phyloP scores from a whole-genome alignment of 2,888 invertebrate species.

The Xanthorhoe spadicearia region DNA sequence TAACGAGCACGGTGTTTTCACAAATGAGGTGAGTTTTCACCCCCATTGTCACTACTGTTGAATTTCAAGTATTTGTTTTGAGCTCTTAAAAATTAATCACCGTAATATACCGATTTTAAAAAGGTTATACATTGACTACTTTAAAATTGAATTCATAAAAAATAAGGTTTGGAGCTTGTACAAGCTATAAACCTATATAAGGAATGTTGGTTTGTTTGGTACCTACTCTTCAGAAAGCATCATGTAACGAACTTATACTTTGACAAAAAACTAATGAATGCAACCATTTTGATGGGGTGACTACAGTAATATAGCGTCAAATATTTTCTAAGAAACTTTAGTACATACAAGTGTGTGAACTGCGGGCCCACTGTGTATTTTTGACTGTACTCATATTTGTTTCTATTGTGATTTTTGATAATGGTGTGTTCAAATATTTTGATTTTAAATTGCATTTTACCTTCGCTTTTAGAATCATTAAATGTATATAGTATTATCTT shows the following conservation, averaged over 20 bases:
- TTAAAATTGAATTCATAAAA: too few species aligned
- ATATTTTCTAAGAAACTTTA: background rate
- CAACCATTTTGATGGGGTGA: too few species aligned
- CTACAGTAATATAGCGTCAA: background rate
- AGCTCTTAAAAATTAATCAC: background rate
- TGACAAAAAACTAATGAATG: too few species aligned
- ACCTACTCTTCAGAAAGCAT: too few species aligned
- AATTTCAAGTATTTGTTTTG: background rate
- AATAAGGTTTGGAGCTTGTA: too few species aligned
- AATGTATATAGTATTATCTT: background rate
- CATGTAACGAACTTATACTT: too few species aligned
- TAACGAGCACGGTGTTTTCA: background rate
- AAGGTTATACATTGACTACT: too few species aligned
- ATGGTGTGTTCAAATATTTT: conserved; percentile 23
- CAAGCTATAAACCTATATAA: too few species aligned
- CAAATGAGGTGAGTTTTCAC: background rate
- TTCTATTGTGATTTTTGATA: conserved; percentile 21
- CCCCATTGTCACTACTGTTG: background rate
- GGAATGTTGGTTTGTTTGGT: too few species aligned
- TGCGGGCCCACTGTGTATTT: background rate
- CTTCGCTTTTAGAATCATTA: background rate
- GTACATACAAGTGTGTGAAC: background rate
- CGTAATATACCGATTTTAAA: too few species aligned
- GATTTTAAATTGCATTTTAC: conserved; percentile 1
- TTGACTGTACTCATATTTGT: conserved; percentile 19